These are phyloP conservation scores for Phenganax subtilis DNA, from an alignment of 92 coral and sea anemone species.

Conservation along the genomic window DNA sequence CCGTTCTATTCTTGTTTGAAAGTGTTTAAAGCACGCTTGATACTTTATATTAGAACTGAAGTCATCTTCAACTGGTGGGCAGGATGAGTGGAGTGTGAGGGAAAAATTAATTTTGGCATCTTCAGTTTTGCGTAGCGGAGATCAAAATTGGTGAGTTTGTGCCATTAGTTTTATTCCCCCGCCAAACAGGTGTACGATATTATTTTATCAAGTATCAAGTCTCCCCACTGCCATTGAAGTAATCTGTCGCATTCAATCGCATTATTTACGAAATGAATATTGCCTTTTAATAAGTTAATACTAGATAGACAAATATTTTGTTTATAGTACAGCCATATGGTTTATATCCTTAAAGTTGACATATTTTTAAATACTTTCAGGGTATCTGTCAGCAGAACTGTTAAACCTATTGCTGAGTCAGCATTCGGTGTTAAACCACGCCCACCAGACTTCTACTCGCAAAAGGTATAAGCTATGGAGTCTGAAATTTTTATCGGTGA, in stretches of 20 bases:
- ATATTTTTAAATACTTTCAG: slow-evolving; percentile 34
- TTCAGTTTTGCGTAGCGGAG: slow-evolving; percentile 92
- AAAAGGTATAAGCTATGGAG: slow-evolving; percentile 59
- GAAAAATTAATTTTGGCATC: slow-evolving; percentile 86
- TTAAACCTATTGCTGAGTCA: slow-evolving; percentile 86
- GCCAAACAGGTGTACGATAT: too few relatives aligned
- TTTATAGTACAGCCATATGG: not conserved
- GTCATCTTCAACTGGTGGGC: slow-evolving; percentile 49
- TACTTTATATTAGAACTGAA: not conserved
- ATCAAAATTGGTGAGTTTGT: slow-evolving; percentile 81
- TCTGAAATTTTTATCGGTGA: not conserved
- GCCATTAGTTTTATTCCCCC: too few relatives aligned
- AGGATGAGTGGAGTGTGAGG: slow-evolving; percentile 93
- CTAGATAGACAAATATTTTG: not conserved
- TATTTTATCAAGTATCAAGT: too few relatives aligned
- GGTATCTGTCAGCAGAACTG: slow-evolving; percentile 96
- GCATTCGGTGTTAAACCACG: slow-evolving; percentile 71
- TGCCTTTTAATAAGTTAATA: too few relatives aligned
- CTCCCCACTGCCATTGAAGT: too few relatives aligned
- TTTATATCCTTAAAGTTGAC: not conserved
- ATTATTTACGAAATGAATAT: too few relatives aligned
- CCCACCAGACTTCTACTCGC: slow-evolving; percentile 92
- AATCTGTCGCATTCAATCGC: too few relatives aligned
- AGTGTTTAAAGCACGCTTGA: not conserved
- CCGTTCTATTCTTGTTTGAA: not conserved